phyloP scores from a whole-genome alignment of 2,888 invertebrate genomes.

The Drosophila subquinaria region DNA sequence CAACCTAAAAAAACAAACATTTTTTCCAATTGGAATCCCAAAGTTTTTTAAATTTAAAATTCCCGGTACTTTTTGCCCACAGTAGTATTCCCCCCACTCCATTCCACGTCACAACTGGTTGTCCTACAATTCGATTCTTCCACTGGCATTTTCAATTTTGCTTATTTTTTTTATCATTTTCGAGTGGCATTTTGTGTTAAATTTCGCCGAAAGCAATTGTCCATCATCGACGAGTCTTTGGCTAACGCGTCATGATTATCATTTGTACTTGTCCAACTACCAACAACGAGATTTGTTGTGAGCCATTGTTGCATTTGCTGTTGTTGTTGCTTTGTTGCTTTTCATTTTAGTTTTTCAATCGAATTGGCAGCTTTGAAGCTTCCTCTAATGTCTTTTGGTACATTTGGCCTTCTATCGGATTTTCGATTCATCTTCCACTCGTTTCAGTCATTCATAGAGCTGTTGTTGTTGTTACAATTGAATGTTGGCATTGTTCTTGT shows the following conservation, averaged over 20 bases:
- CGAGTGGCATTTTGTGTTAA: constrained; percentile 61
- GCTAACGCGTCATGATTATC: constrained; percentile 58
- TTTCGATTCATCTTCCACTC: constrained; percentile 37
- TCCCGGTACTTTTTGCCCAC: too few relatives aligned
- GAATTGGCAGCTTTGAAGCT: constrained; percentile 17
- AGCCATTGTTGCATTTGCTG: constrained; percentile 22
- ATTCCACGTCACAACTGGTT: too few relatives aligned
- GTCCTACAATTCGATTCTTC: constrained; percentile 12
- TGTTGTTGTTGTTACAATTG: background rate
- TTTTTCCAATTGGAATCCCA: too few relatives aligned
- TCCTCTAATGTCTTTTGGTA: constrained; percentile 28
- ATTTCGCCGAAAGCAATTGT: constrained; percentile 72
- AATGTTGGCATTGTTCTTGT: too few relatives aligned
- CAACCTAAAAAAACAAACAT: too few relatives aligned
- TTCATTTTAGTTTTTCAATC: constrained; percentile 47
- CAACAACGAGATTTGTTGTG: constrained; percentile 7
- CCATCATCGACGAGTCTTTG: constrained; percentile 58
- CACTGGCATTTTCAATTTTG: constrained; percentile 52
- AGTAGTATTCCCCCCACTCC: too few relatives aligned
- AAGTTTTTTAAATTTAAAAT: too few relatives aligned
- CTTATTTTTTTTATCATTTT: constrained; percentile 17
- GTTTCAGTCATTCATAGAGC: constrained; percentile 51
- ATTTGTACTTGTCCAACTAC: constrained; percentile 54
- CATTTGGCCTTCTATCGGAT: constrained; percentile 61
- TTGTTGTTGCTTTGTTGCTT: background rate